Evolutionary conservation across 2,113 vertebrate species (phyloP), one percentile per base, ranked within the genome.

Genomic region (Phrynocephalus versicolor): DNA sequence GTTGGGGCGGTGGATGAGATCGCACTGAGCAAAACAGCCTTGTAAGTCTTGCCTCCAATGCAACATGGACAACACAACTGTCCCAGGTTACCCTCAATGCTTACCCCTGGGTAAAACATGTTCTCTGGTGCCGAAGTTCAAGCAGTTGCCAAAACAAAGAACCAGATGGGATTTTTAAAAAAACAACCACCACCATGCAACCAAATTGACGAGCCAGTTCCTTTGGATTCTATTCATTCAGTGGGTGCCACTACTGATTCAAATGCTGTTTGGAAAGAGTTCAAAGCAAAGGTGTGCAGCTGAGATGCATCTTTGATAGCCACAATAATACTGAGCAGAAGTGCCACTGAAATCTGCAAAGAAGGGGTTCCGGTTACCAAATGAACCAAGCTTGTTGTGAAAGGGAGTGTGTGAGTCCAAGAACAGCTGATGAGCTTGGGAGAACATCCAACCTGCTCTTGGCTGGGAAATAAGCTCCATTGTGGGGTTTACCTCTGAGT

Each of bases 271-370:
- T 13, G 39, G 15, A n/a, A 16, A 60, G 15, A 25, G 16, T 3
- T 15, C 76, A 76, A 39, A 12, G 33, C 15, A 0, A 77, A 77
- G 71, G 78, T 25, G 80, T 35, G 65, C 64, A 27, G 14, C 10
- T 41, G n/a, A 79, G 81, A 37, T 12, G 23, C 3, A 78, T 21
- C 73, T 65, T 75, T 83, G 75, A n/a, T 33, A 15, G 41, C 33
- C 81, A 27, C 33, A 57, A 39, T 3, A 33, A 45, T 69, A 82
- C 87, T 86, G 41, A n/a, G 27, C 23, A 60, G 15, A 89, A 73
- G 25, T 1, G 6, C 77, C 77, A 39, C 14, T 6, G 15, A 71
- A 21, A 18, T 13, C n/a, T 21, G 21, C 72, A 85, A 4, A 71
- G n/a, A 64, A 64, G 10, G 39, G 7, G 16, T 33, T 77, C 33